Evolutionary conservation across 2,113 vertebrate species (phyloP).

Genomic region (Plecotus auritus): DNA sequence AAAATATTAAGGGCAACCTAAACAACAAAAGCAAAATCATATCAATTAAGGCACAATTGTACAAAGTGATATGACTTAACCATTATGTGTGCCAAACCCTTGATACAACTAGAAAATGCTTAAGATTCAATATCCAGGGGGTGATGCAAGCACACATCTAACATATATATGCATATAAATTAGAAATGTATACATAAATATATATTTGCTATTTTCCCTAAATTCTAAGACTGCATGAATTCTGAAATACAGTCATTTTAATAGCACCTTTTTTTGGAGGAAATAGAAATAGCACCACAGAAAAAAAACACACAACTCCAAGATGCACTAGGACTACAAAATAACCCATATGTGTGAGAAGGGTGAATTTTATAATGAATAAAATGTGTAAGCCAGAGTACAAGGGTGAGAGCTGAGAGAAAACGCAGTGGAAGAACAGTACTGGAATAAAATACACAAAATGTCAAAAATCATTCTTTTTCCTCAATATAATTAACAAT

Average conservation of each 20-base stretch:
- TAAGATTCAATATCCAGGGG: background rate
- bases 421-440: background rate
- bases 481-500: background rate
- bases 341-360: background rate
- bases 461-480: background rate
- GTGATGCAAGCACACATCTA: background rate
- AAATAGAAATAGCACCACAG: constrained; percentile 41
- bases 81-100: background rate
- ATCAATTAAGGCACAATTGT: background rate
- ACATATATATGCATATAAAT: constrained; percentile 47
- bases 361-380: background rate
- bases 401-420: background rate
- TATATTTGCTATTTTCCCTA: background rate
- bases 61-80: background rate
- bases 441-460: background rate
- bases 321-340: constrained; percentile 8
- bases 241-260: constrained; percentile 53
- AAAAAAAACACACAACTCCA: background rate
- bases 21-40: background rate
- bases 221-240: constrained; percentile 48
- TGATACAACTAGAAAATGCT: background rate
- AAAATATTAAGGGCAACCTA: constrained; percentile 16
- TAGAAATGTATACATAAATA: constrained; percentile 42
- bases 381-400: background rate
- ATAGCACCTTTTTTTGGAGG: constrained; percentile 39